Base-by-base conservation (phyloP, 2,888 invertebrate genomes). In the Aphidoletes aphidimyza region DNA sequence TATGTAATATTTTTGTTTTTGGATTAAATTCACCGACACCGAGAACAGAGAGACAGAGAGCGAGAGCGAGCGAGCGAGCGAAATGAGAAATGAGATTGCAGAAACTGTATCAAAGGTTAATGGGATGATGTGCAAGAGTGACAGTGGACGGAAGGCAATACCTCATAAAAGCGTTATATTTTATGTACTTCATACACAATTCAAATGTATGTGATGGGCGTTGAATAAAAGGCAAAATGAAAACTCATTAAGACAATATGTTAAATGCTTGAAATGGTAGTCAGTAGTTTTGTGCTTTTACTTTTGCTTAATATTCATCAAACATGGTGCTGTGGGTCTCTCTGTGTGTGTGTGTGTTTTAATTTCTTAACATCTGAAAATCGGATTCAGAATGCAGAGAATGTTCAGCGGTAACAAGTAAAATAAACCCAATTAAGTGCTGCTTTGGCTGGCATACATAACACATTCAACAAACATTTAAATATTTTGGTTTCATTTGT, bases 191-290 rank as follows among this genome's bases (percentile, higher is more conserved):
- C 2, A 6, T 2, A 14, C 22, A 54, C 22, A 30, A 30, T 69
- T 30, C 0, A 69, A 69, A 69, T 69, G 30, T 30, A 11, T 30
- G 3, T 69, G 22, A 22, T 3, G 2, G 5, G 26, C 34, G 3
- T 34, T 69, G 34, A 69, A 54, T 2, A 54, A 69, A 69, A 30
- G 30, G 69, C 1, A 69, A 37, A 81, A 81, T 37, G 81, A 36
- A 37, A 81, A 81, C 81, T 81, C 81, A 81, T 81, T 81, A 81
- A 37, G 81, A 19, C 22, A 81, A 81, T 22, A 81, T 81, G 37
- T 37, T 81, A 37, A 81, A 37, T 37, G 81, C 37, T 37, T 36
- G 37, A 37, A n/a, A 37, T 81, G 2, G 11, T n/a, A 36, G 81
- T 37, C 81, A 81, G n/a, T 81, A 81, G 81, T 37, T 69, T 69